Evolutionary conservation across 2,888 invertebrate genomes (phyloP).

Genomic region (Noctua janthe): DNA sequence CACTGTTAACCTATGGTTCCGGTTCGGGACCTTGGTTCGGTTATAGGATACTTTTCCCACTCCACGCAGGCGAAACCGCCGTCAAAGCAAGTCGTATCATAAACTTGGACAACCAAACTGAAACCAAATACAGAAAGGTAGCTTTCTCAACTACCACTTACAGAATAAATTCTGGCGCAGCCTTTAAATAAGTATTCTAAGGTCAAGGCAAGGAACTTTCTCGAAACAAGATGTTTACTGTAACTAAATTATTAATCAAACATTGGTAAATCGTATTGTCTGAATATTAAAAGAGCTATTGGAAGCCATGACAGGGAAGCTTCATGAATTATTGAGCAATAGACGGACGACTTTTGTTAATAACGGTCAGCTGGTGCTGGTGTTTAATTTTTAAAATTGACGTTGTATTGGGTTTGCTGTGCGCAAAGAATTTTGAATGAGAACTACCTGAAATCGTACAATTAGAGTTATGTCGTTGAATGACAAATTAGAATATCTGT

Average conservation of each 20-base stretch:
- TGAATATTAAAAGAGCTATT: conserved; percentile 58
- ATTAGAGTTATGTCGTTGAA: neutral
- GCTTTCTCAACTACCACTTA: neutral
- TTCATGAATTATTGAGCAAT: conserved; percentile 64
- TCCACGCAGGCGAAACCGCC: neutral
- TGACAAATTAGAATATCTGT: neutral
- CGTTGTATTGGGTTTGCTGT: neutral
- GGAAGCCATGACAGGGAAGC: conserved; percentile 37
- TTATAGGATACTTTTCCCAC: neutral
- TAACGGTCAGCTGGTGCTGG: conserved; percentile 20
- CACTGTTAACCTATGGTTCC: too few species aligned
- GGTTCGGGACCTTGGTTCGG: neutral
- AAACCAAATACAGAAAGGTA: neutral
- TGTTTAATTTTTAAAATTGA: conserved; percentile 45
- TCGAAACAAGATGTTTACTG: conserved; percentile 33
- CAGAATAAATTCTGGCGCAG: conserved; percentile 22
- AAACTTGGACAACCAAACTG: neutral
- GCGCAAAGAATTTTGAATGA: neutral
- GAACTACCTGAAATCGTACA: neutral
- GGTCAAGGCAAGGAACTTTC: conserved; percentile 27
- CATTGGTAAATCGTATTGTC: conserved; percentile 41
- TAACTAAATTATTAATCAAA: conserved; percentile 42
- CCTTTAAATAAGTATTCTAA: conserved; percentile 4
- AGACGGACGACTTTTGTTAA: conserved; percentile 48
- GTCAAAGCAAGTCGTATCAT: neutral